Conservation (phyloP, 2,113 vertebrate species). For the Macrotis lagotis region DNA sequence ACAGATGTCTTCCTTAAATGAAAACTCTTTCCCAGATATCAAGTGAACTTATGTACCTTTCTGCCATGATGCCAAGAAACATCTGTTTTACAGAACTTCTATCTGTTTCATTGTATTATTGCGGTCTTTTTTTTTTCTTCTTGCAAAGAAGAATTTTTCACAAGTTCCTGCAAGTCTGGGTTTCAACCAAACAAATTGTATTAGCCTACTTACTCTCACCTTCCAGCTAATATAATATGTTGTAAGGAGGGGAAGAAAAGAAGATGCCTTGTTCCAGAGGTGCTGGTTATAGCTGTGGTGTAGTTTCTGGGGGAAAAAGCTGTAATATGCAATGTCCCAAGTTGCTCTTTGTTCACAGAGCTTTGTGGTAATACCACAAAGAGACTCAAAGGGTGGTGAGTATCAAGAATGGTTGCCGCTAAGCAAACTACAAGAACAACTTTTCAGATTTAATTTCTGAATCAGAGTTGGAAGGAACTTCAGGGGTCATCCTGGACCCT, state of each 20-base stretch:
- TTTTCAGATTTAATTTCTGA: background rate
- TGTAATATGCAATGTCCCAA: background rate
- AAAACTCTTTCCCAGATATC: conserved; percentile 77
- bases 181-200: conserved; percentile 10
- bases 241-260: background rate
- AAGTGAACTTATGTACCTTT: conserved; percentile 71
- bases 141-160: conserved; percentile 10
- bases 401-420: background rate
- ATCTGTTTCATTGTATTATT: conserved; percentile 37
- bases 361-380: background rate
- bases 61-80: conserved; percentile 71
- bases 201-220: background rate
- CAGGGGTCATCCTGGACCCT: background rate
- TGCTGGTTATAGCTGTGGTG: background rate
- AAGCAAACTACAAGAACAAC: background rate
- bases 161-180: conserved; percentile 7
- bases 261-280: background rate
- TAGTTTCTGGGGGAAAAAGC: background rate
- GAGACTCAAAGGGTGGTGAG: background rate
- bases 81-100: conserved; percentile 70
- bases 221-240: background rate
- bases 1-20: conserved; percentile 79
- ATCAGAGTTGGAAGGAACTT: background rate
- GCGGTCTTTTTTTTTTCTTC: background rate
- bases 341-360: background rate